Evolutionary conservation across 2,888 invertebrate genomes (phyloP).

Genomic region (Eumerus sabulonum): DNA sequence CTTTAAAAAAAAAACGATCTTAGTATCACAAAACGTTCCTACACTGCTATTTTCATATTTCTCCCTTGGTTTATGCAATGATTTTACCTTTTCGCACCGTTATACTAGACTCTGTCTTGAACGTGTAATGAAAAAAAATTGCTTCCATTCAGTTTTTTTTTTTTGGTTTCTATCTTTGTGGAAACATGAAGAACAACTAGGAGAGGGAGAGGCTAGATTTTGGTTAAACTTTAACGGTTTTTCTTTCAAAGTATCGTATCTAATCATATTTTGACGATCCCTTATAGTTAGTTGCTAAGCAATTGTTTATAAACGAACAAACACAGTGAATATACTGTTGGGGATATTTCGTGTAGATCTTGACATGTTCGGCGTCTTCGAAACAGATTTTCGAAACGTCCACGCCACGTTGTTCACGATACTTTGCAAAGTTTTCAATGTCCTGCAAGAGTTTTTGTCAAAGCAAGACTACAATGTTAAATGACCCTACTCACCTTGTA

Average conservation of each 20-base stretch:
- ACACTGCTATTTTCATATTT: no score
- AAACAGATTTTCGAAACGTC: conserved; percentile 83
- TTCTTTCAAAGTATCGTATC: conserved; percentile 5
- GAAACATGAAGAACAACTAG: conserved; percentile 42
- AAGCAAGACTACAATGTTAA: background rate
- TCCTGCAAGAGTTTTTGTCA: conserved; percentile 78
- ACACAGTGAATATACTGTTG: conserved; percentile 82
- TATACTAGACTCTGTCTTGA: no score
- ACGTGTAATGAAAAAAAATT: no score
- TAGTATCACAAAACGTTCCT: no score
- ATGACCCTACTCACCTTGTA: conserved; percentile 81
- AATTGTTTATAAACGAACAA: conserved; percentile 82
- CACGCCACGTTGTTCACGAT: conserved; percentile 82
- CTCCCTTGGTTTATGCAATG: no score
- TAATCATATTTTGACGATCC: conserved; percentile 60
- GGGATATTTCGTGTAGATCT: conserved; percentile 84
- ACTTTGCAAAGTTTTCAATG: conserved; percentile 83
- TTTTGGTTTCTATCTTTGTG: no score
- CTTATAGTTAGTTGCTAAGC: conserved; percentile 76
- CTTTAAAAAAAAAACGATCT: no score
- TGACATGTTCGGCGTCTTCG: conserved; percentile 87
- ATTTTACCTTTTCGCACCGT: no score
- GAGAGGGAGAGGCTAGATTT: conserved; percentile 57
- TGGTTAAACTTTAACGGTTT: conserved; percentile 2
- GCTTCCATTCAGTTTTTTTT: no score